Base-by-base conservation (phyloP, 1,140 invertebrate species). In the Zaprionus vittiger region DNA sequence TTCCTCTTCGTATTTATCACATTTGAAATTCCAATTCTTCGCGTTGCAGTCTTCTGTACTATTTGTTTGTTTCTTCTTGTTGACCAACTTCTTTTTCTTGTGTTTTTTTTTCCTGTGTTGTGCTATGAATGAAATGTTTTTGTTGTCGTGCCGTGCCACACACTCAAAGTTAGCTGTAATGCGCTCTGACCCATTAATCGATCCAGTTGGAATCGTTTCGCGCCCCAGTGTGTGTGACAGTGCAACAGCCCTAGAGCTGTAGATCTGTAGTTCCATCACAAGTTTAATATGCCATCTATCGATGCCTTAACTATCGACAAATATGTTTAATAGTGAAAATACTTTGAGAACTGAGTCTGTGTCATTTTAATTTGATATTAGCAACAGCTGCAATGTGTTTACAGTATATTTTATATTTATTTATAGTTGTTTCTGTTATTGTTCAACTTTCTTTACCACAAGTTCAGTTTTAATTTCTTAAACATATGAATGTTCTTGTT, bases 51-150 rank as follows among this genome's bases (percentile, higher is more conserved):
- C 37, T 65, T 66, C 15, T 34, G 11, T 41, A 41, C 20, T 31
- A 15, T 49, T 52, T 69, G n/a, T 31, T 57, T 70, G 28, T 60
- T 52, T 62, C 20, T 38, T 14, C 60, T 60, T 57, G 60, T 56
- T 77, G 83, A 77, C 77, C 80, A 86, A 87, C 77, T 34, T 34
- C 9, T 34, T 28, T 1, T 26, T 28, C 1, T n/a, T n/a, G n/a
- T 28, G 6, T 80, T 86, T 65, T 64, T 65, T 72, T 54, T 65
- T 55, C 15, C 17, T 72, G 61, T 63, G 14, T 12, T 38, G 22
- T 59, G 56, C 47, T 34, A 17, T 70, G 73, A 75, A 75, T 81
- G 72, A 71, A 81, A 66, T 77, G 76, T 86, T 68, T 69, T 77
- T 67, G 31, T 65, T 41, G n/a, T 66, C 41, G 49, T 38, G 49